phyloP scores from a whole-genome alignment of 2,113 vertebrate genomes.

The Pluvianellus socialis region DNA sequence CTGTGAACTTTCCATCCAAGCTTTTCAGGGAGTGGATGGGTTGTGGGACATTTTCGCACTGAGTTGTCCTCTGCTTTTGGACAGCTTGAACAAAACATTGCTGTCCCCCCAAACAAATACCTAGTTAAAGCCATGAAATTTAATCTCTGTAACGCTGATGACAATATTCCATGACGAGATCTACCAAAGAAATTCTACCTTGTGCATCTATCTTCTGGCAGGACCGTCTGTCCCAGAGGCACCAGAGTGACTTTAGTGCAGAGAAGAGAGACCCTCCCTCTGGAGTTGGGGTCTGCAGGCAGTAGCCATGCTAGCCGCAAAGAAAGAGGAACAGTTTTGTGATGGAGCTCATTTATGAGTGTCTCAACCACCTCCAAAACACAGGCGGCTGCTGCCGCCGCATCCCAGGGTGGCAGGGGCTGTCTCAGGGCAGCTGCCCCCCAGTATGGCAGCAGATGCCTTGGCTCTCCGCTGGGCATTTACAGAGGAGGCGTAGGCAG shows the following conservation, averaged over 20 bases:
- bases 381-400: background rate
- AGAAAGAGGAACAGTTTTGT: background rate
- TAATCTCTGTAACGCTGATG: accelerated
- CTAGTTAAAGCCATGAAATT: background rate
- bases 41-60: background rate
- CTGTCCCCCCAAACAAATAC: background rate
- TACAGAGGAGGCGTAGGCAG: background rate
- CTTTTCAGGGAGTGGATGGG: background rate
- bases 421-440: background rate
- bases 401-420: accelerated
- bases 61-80: background rate
- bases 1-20: background rate
- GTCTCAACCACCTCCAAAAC: background rate
- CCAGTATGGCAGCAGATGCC: background rate
- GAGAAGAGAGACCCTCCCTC: background rate
- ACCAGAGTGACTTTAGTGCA: background rate
- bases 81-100: background rate
- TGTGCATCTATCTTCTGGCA: background rate
- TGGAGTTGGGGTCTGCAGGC: background rate
- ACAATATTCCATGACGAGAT: background rate
- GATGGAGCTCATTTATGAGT: background rate
- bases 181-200: background rate
- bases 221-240: background rate
- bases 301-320: background rate
- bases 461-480: background rate